Percentiles rank a stretch among this genome's conserved stretches.
These are phyloP conservation scores for Drosophila barbarae DNA, from an alignment of 2,888 invertebrate genomes.

Conservation along the genomic window DNA sequence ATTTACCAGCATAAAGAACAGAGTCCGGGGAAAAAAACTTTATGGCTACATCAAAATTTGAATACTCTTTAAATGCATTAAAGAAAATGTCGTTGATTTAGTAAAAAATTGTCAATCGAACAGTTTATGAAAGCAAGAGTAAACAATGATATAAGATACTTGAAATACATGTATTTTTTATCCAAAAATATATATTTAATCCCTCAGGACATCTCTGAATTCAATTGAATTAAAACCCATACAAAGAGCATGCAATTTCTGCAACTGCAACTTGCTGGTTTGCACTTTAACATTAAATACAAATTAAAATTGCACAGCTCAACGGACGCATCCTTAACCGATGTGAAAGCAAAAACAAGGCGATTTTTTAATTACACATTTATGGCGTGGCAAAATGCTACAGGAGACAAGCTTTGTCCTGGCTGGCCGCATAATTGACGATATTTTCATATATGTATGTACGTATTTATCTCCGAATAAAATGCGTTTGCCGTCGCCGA, in stretches of 20 bases:
- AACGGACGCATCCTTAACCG: slow-evolving; percentile 14
- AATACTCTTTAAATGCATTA: slow-evolving; percentile 32
- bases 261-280: background rate
- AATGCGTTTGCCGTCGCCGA: slow-evolving; percentile 46
- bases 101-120: too few relatives aligned
- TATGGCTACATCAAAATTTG: slow-evolving; percentile 19
- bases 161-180: too few relatives aligned
- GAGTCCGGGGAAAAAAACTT: background rate
- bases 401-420: slow-evolving; percentile 18
- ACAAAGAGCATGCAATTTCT: slow-evolving; percentile 17
- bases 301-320: slow-evolving; percentile 53
- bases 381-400: slow-evolving; percentile 41
- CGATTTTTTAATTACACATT: slow-evolving; percentile 69
- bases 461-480: background rate
- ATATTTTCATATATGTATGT: slow-evolving; percentile 6
- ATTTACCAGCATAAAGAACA: slow-evolving; percentile 52
- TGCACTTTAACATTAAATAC: slow-evolving; percentile 31
- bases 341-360: slow-evolving; percentile 17
- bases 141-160: background rate
- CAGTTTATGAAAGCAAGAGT: too few relatives aligned
- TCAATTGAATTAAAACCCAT: background rate
- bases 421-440: slow-evolving; percentile 30
- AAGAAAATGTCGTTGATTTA: background rate
- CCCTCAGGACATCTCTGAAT: background rate
- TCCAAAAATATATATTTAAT: background rate